Conservation (phyloP, 1,140 invertebrate species). For the Mamestra configurata region DNA sequence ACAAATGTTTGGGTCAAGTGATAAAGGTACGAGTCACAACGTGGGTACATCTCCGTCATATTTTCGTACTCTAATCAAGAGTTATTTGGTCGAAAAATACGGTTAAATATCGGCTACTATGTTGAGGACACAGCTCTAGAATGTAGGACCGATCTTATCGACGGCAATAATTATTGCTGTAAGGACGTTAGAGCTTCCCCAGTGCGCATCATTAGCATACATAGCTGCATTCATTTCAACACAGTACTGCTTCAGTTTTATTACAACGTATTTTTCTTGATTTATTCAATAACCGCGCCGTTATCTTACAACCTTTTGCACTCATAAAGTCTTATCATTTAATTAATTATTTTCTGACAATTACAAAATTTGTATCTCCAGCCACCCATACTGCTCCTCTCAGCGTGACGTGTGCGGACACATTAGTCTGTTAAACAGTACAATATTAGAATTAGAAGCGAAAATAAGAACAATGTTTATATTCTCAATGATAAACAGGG, state of each 20-base stretch:
- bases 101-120: conserved; percentile 34
- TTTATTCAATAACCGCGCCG: conserved; percentile 52
- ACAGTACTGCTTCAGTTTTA: conserved; percentile 20
- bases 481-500: conserved; percentile 9
- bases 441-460: conserved; percentile 41
- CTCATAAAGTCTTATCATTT: conserved; percentile 69
- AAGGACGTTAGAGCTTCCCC: conserved; percentile 42
- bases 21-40: conserved; percentile 24
- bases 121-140: conserved; percentile 23
- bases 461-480: conserved; percentile 29
- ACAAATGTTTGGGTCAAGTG: conserved; percentile 34
- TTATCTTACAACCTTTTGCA: conserved; percentile 71
- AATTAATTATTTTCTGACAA: conserved; percentile 67
- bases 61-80: not conserved
- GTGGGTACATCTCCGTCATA: conserved; percentile 8
- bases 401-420: conserved; percentile 12
- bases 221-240: conserved; percentile 27
- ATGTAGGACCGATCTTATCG: conserved; percentile 45
- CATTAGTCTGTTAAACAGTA: conserved; percentile 29
- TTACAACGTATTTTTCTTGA: conserved; percentile 50
- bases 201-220: conserved; percentile 12
- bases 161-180: conserved; percentile 41
- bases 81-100: conserved; percentile 37
- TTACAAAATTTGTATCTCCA: conserved; percentile 53
- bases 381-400: conserved; percentile 49